Evolutionary conservation across 2,888 invertebrate genomes (phyloP), one percentile per base, ranked within the genome.

Genomic region (Gastrophysa polygoni): DNA sequence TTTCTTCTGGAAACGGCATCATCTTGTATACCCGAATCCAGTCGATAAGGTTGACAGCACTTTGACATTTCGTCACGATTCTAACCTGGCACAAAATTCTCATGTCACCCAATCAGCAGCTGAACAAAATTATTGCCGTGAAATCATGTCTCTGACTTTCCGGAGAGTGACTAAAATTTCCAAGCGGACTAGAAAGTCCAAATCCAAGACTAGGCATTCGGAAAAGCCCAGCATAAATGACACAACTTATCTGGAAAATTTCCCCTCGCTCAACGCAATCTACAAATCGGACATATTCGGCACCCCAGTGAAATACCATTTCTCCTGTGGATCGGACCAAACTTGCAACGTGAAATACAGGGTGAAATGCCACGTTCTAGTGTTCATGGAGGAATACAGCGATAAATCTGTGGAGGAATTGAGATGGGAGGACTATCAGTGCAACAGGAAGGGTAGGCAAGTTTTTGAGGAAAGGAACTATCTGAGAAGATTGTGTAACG

Each of bases 381-480:
- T 57, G n/a, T 68, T 67, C 21, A 68, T 66, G 66, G 64, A 63
- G 10, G 64, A 66, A 32, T 64, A 67, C 43, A 55, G 18, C 20
- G 55, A 38, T 8, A 67, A 70, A 43, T 70, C 70, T 0, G 68
- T 68, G 21, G 70, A 70, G 46, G 70, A 70, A 38, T 29, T 70
- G 8, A 58, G 68, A n/a, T 68, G 68, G 68, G 63, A 70, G 34
- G 61, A 70, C 21, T 68, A 70, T 55, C 55, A 66, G 43, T 57
- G 60, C 51, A 61, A 66, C 21, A 50, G 63, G 18, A 63, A 64
- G 44, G 64, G 64, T 7, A 49, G 61, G 2, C 55, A 54, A 0
- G 55, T 62, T 24, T 66, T 67, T 38, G 59, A 68, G 49, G 67
- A 67, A 48, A 58, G 56, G 18, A 57, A 63, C 16, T 65, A 65